Base-by-base conservation (phyloP, 1,140 invertebrate genomes). In the Procambarus virginalis region DNA sequence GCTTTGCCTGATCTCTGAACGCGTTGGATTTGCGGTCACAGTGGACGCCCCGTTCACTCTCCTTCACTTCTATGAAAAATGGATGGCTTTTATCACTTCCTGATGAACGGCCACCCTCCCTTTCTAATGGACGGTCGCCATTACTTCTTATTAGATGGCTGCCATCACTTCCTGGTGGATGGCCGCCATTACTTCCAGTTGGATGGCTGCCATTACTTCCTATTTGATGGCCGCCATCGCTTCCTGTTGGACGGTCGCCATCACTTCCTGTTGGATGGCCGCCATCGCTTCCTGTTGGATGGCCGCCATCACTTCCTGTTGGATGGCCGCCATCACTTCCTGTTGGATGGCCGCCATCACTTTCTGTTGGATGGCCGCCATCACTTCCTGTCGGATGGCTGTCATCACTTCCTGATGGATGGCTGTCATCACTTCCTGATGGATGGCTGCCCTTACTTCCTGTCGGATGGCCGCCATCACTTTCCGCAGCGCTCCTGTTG, bases 381-480 rank as follows among this genome's bases (percentile, higher is more conserved):
- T 34, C 34, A 34, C 34, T 34, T 34, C 34, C 49, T 77, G 55
- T 77, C n/a, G 78, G 81, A 20, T 10, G 51, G 2, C 12, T 12
- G 51, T 5, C 2, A 8, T 12, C 12, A 8, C 51, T 34, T 34
- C 34, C 34, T 34, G 34, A 0, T 34, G 34, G 34, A 34, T 34
- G 34, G 34, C 1, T 34, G 34, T 34, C 34, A 34, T 34, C 34
- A 34, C 34, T 34, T 0, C 34, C 22, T 77, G 55, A 83, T 48
- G 78, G 81, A 20, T n/a, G 51, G 2, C 12, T 5, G 51, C 4
- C 51, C 51, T 12, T 34, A 34, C 34, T 34, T 34, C 34, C 34
- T 34, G 80, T 68, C 10, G 76, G 85, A 8, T 68, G 76, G n/a
- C 85, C 46, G 70, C 46, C 77, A 55, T 51, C 10, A 14, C 48